Evolutionary conservation across 2,888 invertebrate species (phyloP), one percentile per base, ranked within the genome.

Genomic region (Drosophila tripunctata): DNA sequence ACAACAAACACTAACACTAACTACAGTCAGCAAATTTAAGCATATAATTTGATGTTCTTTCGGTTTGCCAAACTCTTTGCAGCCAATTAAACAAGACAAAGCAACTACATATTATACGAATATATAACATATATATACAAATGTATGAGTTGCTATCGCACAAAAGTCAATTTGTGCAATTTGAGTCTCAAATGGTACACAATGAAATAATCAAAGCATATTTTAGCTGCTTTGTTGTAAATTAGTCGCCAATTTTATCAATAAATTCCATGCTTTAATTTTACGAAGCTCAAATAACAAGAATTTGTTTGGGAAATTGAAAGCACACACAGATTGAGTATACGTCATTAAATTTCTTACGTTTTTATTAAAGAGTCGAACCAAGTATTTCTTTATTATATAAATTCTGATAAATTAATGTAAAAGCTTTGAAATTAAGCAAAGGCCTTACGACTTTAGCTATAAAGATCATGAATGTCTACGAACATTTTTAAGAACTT

Each of bases 1-100:
- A 17, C 19, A 63, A 21, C 15, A 33, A 36, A 38, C 33, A 30
- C 24, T 33, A 24, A 19, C 19, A 66, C 43, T 19, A 50, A 41
- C 30, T 22, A 19, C 27, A 38, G 12, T 17, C 21, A 30, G 40
- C 40, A 38, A 41, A 55, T 24, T 51, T 51, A 19, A 38, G 57
- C 54, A 69, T 54, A 69, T 71, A 75, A 75, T 78, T 72, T 60
- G 36, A 56, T 72, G 57, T 57, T 64, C 44, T 36, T 35, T 56
- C 19, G 15, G 35, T 43, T 55, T 51, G 31, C 14, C 27, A 10
- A 10, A 38, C 52, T 24, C 10, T 41, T 52, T 48, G 51, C 47
- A 61, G 45, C 45, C 61, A 61, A 61, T 55, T 61, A 55, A 61
- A 61, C 47, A 12, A 10, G 19, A 55, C 40, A 33, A 36, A 30